A percentile compares a stretch with the other conserved stretches of the same genome.
phyloP scores from a whole-genome alignment of 2,113 vertebrate genomes.

The Piprites chloris region DNA sequence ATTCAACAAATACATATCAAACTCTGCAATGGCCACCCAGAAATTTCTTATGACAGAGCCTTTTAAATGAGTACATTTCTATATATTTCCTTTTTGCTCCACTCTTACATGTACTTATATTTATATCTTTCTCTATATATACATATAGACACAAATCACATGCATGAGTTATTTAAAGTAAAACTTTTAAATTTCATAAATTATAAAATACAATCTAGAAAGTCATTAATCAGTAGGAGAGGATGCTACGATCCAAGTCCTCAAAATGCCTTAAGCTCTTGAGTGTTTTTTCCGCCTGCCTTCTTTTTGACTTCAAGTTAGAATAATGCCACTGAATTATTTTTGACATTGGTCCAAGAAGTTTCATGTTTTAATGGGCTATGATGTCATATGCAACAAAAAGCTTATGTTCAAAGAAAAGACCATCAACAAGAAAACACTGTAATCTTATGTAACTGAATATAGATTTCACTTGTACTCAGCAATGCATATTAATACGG shows the following conservation, averaged over 20 bases:
- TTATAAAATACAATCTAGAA: background rate
- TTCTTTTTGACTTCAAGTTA: background rate
- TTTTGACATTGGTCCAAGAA: background rate
- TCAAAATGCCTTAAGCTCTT: background rate
- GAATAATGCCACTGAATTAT: background rate
- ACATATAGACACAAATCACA: background rate
- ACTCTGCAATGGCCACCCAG: background rate
- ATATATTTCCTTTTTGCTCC: background rate
- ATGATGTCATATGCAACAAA: constrained; percentile 23
- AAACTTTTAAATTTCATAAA: background rate
- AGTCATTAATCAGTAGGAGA: background rate
- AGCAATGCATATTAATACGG: constrained; percentile 45
- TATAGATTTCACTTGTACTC: constrained; percentile 45
- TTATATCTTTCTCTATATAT: background rate
- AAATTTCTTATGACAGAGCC: background rate
- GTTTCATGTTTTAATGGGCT: background rate
- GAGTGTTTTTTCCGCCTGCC: background rate
- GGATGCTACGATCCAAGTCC: background rate
- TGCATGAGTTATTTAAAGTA: background rate
- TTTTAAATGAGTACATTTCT: background rate
- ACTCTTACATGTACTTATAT: background rate
- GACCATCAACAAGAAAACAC: background rate
- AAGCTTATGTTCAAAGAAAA: background rate
- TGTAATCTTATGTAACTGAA: constrained; percentile 30
- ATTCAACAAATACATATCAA: background rate